Conservation (phyloP, 2,797 vertebrate genomes). For the Myotis planiceps region DNA sequence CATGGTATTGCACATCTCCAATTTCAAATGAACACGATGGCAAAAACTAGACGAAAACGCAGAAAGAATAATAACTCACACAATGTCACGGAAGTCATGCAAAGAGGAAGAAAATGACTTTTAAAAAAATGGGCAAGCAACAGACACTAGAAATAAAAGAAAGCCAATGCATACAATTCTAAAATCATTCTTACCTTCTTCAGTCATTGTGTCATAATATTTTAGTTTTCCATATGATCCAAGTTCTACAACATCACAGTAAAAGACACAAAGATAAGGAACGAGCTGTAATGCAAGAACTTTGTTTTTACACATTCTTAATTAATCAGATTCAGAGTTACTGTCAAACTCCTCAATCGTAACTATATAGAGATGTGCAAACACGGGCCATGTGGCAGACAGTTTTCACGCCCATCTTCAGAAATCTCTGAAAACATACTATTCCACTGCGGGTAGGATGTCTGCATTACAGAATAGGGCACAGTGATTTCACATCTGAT, state of each 20-base stretch:
- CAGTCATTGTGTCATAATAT: constrained; percentile 99
- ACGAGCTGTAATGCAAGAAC: constrained; percentile 91
- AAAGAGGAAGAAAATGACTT: constrained; percentile 76
- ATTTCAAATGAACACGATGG: constrained; percentile 79
- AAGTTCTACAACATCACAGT: constrained; percentile 99
- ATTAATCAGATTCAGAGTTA: constrained; percentile 85
- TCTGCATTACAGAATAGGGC: constrained; percentile 64
- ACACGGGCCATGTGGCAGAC: constrained; percentile 75
- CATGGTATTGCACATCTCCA: constrained; percentile 75
- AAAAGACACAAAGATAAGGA: constrained; percentile 98
- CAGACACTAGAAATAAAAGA: constrained; percentile 80
- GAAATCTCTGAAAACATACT: constrained; percentile 73
- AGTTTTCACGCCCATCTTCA: constrained; percentile 66
- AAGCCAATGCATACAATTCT: constrained; percentile 85
- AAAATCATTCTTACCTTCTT: constrained; percentile 98
- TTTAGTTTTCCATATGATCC: constrained; percentile 99
- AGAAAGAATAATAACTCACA: constrained; percentile 83
- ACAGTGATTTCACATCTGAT: constrained; percentile 42
- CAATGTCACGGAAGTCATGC: constrained; percentile 92
- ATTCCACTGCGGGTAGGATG: constrained; percentile 52
- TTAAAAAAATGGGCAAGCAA: constrained; percentile 78
- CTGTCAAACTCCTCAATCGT: constrained; percentile 78
- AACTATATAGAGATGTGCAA: constrained; percentile 78
- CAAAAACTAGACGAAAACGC: constrained; percentile 84
- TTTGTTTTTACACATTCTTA: constrained; percentile 86